These are phyloP conservation scores for Phalacrocorax brasilianus DNA, from an alignment of 2,113 vertebrate species.

Conservation along the genomic window DNA sequence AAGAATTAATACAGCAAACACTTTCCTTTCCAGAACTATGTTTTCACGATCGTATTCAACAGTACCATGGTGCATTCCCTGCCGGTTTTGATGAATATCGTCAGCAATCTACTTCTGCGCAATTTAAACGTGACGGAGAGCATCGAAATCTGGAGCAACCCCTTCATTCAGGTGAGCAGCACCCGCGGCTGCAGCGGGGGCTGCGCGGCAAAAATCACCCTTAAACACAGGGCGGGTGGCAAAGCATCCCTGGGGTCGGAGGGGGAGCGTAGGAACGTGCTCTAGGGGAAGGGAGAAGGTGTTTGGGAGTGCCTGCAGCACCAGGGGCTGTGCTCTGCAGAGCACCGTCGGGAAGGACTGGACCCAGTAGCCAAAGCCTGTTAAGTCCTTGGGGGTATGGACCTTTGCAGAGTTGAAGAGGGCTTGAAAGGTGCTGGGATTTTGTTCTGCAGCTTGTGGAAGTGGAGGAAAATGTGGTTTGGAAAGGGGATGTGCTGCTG, in stretches of 20 bases:
- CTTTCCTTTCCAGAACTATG: constrained; percentile 76
- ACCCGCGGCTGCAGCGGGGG: not conserved
- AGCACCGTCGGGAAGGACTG: not conserved
- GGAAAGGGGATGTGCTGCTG: not conserved
- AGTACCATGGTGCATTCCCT: constrained; percentile 93
- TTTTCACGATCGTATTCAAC: constrained; percentile 85
- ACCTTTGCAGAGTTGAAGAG: not conserved
- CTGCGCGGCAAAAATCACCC: not conserved
- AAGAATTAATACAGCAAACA: not conserved
- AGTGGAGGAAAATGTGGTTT: not conserved
- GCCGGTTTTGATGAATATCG: constrained; percentile 88
- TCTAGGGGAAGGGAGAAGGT: fast-evolving
- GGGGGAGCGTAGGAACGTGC: fast-evolving
- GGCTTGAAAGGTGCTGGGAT: not conserved
- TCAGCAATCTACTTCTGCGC: constrained; percentile 89
- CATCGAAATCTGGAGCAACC: constrained; percentile 91
- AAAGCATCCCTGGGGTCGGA: not conserved
- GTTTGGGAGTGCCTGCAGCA: not conserved
- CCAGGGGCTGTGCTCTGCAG: no score
- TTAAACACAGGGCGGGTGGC: fast-evolving
- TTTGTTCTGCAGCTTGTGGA: not conserved
- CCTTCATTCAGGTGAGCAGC: constrained; percentile 80
- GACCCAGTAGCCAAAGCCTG: fast-evolving
- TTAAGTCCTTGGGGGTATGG: not conserved
- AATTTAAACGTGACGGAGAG: constrained; percentile 81